These are phyloP conservation scores for Mycetomoellerius zeteki DNA, from an alignment of 1,140 invertebrate species.

Conservation along the genomic window DNA sequence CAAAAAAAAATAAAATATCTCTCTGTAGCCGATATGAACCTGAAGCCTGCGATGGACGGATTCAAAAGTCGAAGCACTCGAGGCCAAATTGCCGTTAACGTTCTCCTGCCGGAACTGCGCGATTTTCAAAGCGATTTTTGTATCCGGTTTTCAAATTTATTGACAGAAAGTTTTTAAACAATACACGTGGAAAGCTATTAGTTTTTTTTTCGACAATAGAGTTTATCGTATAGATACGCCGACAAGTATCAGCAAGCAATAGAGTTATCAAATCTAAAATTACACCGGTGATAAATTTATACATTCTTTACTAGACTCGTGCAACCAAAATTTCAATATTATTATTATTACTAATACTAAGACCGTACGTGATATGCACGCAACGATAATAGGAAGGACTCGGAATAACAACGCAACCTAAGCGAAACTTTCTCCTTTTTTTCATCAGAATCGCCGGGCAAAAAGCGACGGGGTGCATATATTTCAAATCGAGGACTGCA, in stretches of 20 bases:
- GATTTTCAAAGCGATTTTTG: constrained; percentile 55
- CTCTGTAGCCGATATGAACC: constrained; percentile 14
- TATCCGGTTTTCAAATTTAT: constrained; percentile 43
- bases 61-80: constrained; percentile 58
- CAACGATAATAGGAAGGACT: neutral
- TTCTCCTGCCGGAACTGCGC: constrained; percentile 21
- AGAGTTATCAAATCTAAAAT: neutral
- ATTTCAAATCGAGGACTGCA: constrained; percentile 57
- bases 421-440: neutral
- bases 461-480: constrained; percentile 22
- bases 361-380: neutral
- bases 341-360: neutral
- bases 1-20: constrained; percentile 28
- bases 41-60: constrained; percentile 49
- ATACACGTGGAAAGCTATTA: constrained; percentile 32
- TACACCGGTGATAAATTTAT: neutral
- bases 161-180: constrained; percentile 51
- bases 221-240: neutral
- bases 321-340: neutral
- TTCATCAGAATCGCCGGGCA: neutral
- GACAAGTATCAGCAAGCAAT: neutral
- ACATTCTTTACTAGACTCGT: neutral
- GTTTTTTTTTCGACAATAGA: constrained; percentile 25
- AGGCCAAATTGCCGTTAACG: constrained; percentile 52
- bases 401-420: neutral